A percentile compares a stretch with the other conserved stretches of the same genome.
phyloP scores from a whole-genome alignment of 2,113 vertebrate species.

The Strix uralensis region DNA sequence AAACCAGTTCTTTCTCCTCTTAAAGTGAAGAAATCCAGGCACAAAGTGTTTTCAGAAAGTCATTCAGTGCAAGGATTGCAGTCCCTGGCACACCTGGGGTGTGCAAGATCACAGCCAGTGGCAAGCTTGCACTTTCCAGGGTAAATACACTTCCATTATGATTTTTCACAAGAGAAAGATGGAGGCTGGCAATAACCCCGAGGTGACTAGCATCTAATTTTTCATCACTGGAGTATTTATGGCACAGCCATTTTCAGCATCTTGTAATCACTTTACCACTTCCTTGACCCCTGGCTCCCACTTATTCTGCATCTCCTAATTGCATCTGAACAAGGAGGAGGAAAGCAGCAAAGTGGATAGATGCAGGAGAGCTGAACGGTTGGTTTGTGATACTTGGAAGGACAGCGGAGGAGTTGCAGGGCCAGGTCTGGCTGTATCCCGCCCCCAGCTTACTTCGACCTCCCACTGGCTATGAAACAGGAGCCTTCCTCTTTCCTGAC shows the following conservation, averaged over 20 bases:
- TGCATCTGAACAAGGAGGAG: conserved; percentile 12
- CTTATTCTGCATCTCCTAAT: conserved; percentile 33
- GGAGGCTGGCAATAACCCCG: conserved; percentile 12
- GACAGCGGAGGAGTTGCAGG: conserved; percentile 28
- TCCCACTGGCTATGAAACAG: neutral
- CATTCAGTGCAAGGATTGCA: neutral
- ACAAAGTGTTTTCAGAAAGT: conserved; percentile 25
- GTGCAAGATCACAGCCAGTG: neutral
- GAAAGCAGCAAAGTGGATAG: conserved; percentile 20
- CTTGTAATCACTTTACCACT: conserved; percentile 51
- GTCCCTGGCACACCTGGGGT: neutral
- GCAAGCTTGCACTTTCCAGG: neutral
- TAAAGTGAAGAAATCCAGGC: neutral
- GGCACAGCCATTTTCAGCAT: neutral
- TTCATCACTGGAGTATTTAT: conserved; percentile 30
- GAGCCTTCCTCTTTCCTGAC: neutral
- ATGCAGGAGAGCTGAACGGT: neutral
- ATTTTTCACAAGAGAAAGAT: conserved; percentile 42
- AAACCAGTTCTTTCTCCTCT: neutral
- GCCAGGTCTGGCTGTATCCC: neutral
- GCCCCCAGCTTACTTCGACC: neutral
- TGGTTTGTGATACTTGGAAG: conserved; percentile 42
- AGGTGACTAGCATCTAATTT: conserved; percentile 43
- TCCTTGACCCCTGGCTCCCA: conserved; percentile 34
- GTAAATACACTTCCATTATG: conserved; percentile 17